Evolutionary conservation across 2,888 invertebrate species (phyloP).

Genomic region (Drymonia ruficornis): DNA sequence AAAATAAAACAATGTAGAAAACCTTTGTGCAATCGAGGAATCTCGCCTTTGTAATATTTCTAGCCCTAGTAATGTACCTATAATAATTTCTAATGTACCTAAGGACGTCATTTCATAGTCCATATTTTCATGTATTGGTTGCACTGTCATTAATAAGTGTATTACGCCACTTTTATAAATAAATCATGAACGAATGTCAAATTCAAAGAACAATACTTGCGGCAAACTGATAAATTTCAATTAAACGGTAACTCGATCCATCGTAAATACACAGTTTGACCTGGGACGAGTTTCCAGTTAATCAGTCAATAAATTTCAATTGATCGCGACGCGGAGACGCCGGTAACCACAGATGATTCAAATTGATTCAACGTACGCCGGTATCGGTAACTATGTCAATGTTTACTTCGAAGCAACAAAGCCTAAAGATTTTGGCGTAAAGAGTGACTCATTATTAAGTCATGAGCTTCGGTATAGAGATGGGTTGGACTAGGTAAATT

Average conservation of each 20-base stretch:
- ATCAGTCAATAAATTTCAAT: constrained; percentile 69
- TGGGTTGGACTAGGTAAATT: too few species aligned
- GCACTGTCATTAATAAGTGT: too few species aligned
- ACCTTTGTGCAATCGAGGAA: too few species aligned
- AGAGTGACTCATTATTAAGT: constrained; percentile 61
- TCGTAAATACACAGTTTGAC: constrained; percentile 58
- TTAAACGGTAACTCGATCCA: constrained; percentile 50
- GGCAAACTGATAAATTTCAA: constrained; percentile 45
- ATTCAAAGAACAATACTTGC: constrained; percentile 13
- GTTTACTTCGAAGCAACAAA: constrained; percentile 46
- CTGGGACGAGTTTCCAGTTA: constrained; percentile 51
- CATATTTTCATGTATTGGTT: too few species aligned
- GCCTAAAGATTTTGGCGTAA: constrained; percentile 50
- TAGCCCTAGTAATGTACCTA: too few species aligned
- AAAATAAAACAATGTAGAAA: too few species aligned
- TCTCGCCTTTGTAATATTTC: too few species aligned
- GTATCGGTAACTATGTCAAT: constrained; percentile 52
- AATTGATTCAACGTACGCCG: constrained; percentile 33
- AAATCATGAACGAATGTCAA: not conserved
- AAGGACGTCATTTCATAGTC: too few species aligned
- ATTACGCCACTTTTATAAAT: too few species aligned
- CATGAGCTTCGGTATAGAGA: constrained; percentile 42
- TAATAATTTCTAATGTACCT: too few species aligned
- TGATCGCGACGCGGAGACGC: constrained; percentile 49
- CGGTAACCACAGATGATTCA: constrained; percentile 49